Conservation (phyloP, 2,888 invertebrate species). For the Lasioglossum marginatum region DNA sequence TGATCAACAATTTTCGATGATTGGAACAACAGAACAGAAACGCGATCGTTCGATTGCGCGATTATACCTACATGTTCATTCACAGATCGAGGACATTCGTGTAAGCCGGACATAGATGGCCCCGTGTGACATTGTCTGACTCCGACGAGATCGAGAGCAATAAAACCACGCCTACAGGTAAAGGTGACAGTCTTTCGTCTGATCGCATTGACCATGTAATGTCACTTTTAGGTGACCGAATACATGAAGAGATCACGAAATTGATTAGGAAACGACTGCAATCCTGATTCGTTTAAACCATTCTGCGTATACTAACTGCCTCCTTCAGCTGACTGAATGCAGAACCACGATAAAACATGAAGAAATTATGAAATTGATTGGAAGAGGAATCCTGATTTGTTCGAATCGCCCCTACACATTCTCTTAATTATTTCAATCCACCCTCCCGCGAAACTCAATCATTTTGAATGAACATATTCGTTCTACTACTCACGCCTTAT, state of each 20-base stretch:
- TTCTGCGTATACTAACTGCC: background rate
- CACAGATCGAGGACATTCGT: background rate
- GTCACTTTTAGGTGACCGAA: background rate
- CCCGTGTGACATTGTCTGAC: background rate
- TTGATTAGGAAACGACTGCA: background rate
- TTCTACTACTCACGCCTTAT: background rate
- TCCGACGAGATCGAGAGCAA: background rate
- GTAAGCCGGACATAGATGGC: background rate
- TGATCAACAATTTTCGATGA: conserved; percentile 18
- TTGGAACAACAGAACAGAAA: no score
- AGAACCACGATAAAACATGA: background rate
- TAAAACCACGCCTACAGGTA: background rate
- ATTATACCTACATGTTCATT: background rate
- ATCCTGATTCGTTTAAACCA: background rate
- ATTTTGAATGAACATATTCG: background rate
- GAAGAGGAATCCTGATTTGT: background rate
- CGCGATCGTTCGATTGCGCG: background rate
- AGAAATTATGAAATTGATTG: background rate
- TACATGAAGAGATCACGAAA: background rate
- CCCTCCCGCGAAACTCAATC: background rate
- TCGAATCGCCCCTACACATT: background rate
- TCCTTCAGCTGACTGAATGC: background rate
- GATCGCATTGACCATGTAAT: background rate
- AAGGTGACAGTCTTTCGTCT: background rate
- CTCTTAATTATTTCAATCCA: background rate